Percentiles rank a stretch among this genome's conserved stretches.
phyloP scores from a whole-genome alignment of 1,140 invertebrate genomes.

The Bacillus rossius region DNA sequence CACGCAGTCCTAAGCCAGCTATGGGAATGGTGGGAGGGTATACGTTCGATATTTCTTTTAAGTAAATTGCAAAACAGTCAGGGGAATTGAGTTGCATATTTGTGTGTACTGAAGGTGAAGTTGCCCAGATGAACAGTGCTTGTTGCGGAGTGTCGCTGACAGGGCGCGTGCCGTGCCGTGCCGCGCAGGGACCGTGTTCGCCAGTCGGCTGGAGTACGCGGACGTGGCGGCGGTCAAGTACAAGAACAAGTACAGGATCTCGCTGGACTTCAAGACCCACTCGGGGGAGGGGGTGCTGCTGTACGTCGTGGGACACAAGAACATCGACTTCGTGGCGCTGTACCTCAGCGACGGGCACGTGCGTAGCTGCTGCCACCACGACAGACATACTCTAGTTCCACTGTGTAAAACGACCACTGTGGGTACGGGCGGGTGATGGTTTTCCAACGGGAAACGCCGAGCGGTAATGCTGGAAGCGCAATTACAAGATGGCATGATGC shows the following conservation, averaged over 20 bases:
- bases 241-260: slow-evolving; percentile 64
- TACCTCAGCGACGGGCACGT: slow-evolving; percentile 76
- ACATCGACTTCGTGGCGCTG: slow-evolving; percentile 72
- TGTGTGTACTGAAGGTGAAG: too few relatives aligned
- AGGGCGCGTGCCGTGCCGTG: too few relatives aligned
- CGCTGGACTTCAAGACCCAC: slow-evolving; percentile 75
- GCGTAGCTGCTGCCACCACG: slow-evolving; percentile 25
- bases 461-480: too few relatives aligned
- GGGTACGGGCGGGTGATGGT: background rate
- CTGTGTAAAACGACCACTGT: background rate
- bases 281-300: slow-evolving; percentile 73
- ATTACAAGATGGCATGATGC: too few relatives aligned
- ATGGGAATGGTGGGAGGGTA: too few relatives aligned
- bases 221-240: slow-evolving; percentile 30
- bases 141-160: too few relatives aligned
- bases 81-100: too few relatives aligned
- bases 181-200: slow-evolving; percentile 52
- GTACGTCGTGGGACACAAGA: slow-evolving; percentile 64
- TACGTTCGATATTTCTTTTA: too few relatives aligned
- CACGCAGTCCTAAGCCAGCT: too few relatives aligned
- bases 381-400: background rate
- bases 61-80: too few relatives aligned
- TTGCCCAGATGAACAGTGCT: too few relatives aligned
- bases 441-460: background rate
- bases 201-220: slow-evolving; percentile 69